A percentile compares a stretch with the other conserved stretches of the same genome.
Evolutionary conservation across 2,888 invertebrate genomes (phyloP).

Genomic region (Drosophila rellima): DNA sequence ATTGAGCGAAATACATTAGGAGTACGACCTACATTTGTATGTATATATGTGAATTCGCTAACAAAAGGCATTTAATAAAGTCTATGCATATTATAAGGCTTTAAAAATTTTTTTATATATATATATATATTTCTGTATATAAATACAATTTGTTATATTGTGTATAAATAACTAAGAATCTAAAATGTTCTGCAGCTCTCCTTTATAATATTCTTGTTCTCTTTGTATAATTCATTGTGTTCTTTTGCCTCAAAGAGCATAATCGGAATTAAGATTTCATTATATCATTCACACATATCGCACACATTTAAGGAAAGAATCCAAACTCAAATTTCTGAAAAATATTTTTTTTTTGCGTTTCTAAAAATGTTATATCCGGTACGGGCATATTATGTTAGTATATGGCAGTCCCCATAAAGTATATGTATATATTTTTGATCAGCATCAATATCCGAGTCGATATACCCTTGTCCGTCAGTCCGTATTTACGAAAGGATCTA

Average conservation of each 20-base stretch:
- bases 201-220: not conserved
- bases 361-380: no score
- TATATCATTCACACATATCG: not conserved
- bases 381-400: no score
- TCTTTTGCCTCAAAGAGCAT: not conserved
- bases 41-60: conserved; percentile 1
- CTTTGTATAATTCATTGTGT: not conserved
- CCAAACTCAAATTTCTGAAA: not conserved
- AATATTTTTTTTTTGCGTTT: no score
- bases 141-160: not conserved
- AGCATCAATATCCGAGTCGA: not conserved
- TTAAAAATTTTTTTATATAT: not conserved
- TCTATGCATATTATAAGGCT: not conserved
- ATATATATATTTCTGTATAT: not conserved
- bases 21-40: conserved; percentile 6
- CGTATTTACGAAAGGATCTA: no score
- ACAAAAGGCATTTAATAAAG: conserved; percentile 5
- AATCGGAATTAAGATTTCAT: not conserved
- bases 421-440: not conserved
- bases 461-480: not conserved
- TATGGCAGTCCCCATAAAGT: no score
- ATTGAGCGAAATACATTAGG: conserved; percentile 19
- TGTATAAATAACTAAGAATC: not conserved
- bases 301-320: not conserved
- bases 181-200: not conserved